These are phyloP conservation scores for Tetraneura akinire DNA, from an alignment of 1,140 invertebrate species.

Conservation along the genomic window DNA sequence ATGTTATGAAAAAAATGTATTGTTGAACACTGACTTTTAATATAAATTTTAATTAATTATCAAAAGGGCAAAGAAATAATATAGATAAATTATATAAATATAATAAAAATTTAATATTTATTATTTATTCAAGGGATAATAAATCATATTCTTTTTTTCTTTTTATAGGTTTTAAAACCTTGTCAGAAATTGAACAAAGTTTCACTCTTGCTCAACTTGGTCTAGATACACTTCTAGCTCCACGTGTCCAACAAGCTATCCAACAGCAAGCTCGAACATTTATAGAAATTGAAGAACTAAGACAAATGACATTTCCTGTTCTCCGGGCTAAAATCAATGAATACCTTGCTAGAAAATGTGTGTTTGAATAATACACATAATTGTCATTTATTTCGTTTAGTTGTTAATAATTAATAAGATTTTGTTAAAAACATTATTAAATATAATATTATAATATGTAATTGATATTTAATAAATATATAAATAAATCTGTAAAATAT, in stretches of 20 bases:
- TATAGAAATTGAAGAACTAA: not conserved
- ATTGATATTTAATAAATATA: too few species aligned
- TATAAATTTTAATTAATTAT: too few species aligned
- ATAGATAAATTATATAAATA: too few species aligned
- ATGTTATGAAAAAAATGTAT: not conserved
- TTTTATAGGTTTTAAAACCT: not conserved
- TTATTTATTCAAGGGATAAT: too few species aligned
- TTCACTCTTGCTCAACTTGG: slow-evolving; percentile 33
- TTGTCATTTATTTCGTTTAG: too few species aligned
- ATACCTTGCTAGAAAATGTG: not conserved
- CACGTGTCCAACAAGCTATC: slow-evolving; percentile 2
- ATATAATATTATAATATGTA: too few species aligned
- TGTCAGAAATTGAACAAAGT: slow-evolving; percentile 5
- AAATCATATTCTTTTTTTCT: not conserved
- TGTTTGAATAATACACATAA: too few species aligned
- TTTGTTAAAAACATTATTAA: too few species aligned
- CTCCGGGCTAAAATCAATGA: not conserved
- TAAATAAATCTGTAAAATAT: too few species aligned
- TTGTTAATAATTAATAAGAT: too few species aligned
- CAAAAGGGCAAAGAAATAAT: too few species aligned
- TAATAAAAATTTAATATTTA: too few species aligned
- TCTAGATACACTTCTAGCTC: slow-evolving; percentile 10
- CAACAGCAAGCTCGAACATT: not conserved
- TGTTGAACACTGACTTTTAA: not conserved
- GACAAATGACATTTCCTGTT: slow-evolving; percentile 15